A percentile compares a stretch with the other conserved stretches of the same genome.
These are phyloP conservation scores for Micrastur ruficollis DNA, from an alignment of 2,797 vertebrate species.

Conservation along the genomic window DNA sequence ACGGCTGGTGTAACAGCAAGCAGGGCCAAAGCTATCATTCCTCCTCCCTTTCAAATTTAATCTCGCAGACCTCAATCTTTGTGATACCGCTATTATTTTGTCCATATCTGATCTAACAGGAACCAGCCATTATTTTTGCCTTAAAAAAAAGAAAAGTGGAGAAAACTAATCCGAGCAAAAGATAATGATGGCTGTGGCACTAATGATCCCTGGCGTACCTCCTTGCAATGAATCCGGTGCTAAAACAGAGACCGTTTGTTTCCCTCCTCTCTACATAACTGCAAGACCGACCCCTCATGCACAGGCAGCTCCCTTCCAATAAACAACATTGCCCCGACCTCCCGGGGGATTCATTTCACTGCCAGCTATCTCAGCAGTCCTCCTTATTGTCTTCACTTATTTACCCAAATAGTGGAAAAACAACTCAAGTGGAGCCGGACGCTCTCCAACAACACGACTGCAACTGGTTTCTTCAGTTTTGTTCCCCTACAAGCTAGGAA, in stretches of 20 bases:
- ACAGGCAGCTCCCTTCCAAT: neutral
- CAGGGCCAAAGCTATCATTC: slow-evolving; percentile 39
- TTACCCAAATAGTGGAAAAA: slow-evolving; percentile 45
- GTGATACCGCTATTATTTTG: slow-evolving; percentile 31
- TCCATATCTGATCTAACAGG: neutral
- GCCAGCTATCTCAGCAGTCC: neutral
- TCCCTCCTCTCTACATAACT: neutral
- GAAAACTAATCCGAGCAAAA: neutral
- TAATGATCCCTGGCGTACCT: slow-evolving; percentile 50
- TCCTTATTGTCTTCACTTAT: slow-evolving; percentile 53
- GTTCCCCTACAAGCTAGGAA: neutral
- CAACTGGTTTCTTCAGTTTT: neutral
- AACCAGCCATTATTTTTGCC: slow-evolving; percentile 10
- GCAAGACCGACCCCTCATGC: neutral
- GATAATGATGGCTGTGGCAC: slow-evolving; percentile 27
- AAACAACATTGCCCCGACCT: neutral
- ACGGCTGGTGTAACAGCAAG: neutral
- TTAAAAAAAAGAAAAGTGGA: neutral
- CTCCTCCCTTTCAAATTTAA: slow-evolving; percentile 52
- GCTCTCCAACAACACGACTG: neutral
- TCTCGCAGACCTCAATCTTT: slow-evolving; percentile 54
- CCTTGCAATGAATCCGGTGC: neutral
- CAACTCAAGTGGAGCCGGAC: neutral
- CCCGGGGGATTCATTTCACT: neutral
- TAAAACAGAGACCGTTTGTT: slow-evolving; percentile 52